Evolutionary conservation across 92 coral and sea anemone species (phyloP), one percentile per base, ranked within the genome.

Genomic region (Phymanthus crucifer): DNA sequence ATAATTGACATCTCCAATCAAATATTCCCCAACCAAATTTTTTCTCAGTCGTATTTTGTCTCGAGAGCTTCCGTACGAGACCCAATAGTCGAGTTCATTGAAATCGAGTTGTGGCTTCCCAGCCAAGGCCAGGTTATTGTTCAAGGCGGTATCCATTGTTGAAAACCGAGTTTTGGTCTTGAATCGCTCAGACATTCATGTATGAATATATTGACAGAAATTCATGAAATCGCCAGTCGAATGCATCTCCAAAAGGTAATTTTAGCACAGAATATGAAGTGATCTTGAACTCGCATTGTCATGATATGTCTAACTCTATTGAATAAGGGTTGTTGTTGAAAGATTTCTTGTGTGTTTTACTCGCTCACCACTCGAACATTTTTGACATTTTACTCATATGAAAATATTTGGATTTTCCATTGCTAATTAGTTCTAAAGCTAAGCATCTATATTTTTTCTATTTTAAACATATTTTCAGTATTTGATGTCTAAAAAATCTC

Each of bases 1-100:
- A 40, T 71, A 71, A 71, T 71, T 40, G 52, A 71, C 27, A 18
- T 23, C n/a, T 21, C 48, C 50, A 40, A 36, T 71, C 52, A 71
- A 24, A 38, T 43, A 45, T 24, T 38, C 14, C 8, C 32, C 75
- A 71, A 70, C 50, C 7, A 33, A 70, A 70, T 2, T 40, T 71
- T 19, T 38, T 12, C 32, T 19, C 75, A 4, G 16, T 21, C 54
- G n/a, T 71, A 23, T 71, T 71, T 38, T 71, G 75, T 71, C 75
- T 40, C 46, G 9, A 40, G 16, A 18, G 24, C 75, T 71, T 71
- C 75, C 75, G 74, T 4, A 6, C 6, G 12, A 2, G 6, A 29
- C 29, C 43, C 48, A 7, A 34, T 18, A 66, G 10, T 16, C 14
- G 16, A 18, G 54, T 35, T 71, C 75, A 71, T 71, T 35, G 75